phyloP scores from a whole-genome alignment of 2,797 vertebrate species.

The Etheostoma perlongum region DNA sequence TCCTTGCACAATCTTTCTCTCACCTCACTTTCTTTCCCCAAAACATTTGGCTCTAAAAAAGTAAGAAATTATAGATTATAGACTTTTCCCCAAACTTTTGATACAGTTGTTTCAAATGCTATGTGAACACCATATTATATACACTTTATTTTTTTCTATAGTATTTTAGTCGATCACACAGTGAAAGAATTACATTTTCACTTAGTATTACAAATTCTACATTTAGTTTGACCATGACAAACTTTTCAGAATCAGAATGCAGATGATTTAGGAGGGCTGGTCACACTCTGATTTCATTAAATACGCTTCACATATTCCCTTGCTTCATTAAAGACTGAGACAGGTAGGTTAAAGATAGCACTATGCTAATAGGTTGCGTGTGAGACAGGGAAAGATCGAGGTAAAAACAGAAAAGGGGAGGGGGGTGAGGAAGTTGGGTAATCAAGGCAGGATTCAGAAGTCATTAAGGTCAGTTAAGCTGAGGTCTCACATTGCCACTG shows the following conservation, averaged over 20 bases:
- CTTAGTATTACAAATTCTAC: neutral
- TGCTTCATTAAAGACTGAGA: conserved; percentile 76
- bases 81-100: too few species aligned
- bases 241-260: conserved; percentile 23
- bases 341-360: conserved; percentile 75
- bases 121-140: neutral
- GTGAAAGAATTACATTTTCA: neutral
- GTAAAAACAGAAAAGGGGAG: conserved; percentile 26
- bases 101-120: neutral
- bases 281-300: conserved; percentile 75
- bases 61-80: neutral
- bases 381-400: conserved; percentile 52
- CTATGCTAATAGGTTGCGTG: conserved; percentile 67
- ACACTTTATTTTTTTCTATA: neutral
- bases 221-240: conserved; percentile 29
- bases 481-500: conserved; percentile 44
- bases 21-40: neutral
- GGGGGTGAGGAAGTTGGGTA: conserved; percentile 13
- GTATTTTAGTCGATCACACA: neutral
- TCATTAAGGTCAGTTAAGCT: conserved; percentile 72
- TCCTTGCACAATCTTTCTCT: conserved; percentile 1
- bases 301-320: conserved; percentile 72
- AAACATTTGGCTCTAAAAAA: neutral
- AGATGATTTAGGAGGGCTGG: conserved; percentile 61
- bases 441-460: conserved; percentile 46